Evolutionary conservation across 2,888 invertebrate genomes (phyloP).

Genomic region (Brenthis daphne): DNA sequence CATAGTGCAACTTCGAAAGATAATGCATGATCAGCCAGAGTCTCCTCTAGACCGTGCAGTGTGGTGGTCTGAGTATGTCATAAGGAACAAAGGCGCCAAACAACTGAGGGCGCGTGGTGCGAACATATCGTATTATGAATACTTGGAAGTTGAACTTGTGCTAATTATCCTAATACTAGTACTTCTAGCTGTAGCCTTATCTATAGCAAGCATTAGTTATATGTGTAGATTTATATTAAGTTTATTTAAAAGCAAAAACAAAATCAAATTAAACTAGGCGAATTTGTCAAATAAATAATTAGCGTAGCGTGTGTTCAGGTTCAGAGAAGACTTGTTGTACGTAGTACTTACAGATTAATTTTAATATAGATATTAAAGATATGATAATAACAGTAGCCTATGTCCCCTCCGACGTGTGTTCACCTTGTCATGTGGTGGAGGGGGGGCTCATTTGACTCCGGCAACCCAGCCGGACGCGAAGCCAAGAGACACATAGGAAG

Average conservation of each 20-base stretch:
- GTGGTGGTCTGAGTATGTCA: conserved; percentile 69
- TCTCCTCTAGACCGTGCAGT: conserved; percentile 60
- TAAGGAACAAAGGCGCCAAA: conserved; percentile 61
- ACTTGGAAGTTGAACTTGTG: conserved; percentile 48
- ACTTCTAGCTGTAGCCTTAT: neutral
- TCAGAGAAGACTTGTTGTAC: no score
- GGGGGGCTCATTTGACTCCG: no score
- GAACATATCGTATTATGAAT: conserved; percentile 48
- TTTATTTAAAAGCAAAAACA: conserved; percentile 6
- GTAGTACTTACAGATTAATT: no score
- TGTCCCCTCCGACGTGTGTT: no score
- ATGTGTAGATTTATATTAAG: neutral
- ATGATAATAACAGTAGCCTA: no score
- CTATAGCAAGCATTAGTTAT: neutral
- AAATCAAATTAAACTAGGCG: conserved; percentile 2
- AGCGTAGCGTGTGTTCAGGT: no score
- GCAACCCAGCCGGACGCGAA: no score
- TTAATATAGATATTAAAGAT: no score
- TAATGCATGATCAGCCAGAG: conserved; percentile 60
- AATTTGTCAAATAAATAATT: neutral
- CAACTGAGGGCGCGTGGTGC: conserved; percentile 62
- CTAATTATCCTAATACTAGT: conserved; percentile 10
- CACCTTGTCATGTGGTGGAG: no score
- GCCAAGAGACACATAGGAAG: no score
- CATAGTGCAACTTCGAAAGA: conserved; percentile 43